A percentile compares a stretch with the other conserved stretches of the same genome.
Conservation (phyloP, 2,888 invertebrate species). For the Metalampra italica region DNA sequence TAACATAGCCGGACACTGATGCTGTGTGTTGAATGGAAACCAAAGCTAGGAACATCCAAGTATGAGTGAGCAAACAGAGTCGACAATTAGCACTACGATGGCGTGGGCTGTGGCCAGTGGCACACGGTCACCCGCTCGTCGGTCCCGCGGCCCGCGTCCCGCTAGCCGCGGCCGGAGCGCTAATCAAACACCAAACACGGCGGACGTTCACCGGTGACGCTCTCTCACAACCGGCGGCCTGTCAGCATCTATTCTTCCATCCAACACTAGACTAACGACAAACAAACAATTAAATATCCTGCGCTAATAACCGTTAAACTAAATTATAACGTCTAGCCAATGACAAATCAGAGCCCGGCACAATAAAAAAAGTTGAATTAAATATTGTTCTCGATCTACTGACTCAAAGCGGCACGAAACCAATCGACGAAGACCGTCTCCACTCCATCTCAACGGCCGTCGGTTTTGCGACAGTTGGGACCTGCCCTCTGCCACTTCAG, state of each 20-base stretch:
- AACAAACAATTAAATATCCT: too few species aligned
- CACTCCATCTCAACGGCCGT: too few species aligned
- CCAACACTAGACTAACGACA: neutral
- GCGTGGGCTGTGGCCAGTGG: constrained; percentile 6
- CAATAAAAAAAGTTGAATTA: too few species aligned
- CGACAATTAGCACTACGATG: constrained; percentile 37
- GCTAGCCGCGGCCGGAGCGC: constrained; percentile 14
- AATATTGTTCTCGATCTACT: too few species aligned
- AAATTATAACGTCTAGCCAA: too few species aligned
- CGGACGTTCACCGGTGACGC: constrained; percentile 36
- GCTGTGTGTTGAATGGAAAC: neutral
- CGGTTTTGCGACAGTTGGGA: too few species aligned
- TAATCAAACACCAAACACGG: constrained; percentile 36
- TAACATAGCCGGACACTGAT: too few species aligned
- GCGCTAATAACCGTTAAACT: too few species aligned
- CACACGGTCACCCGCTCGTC: constrained; percentile 1
- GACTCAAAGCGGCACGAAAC: too few species aligned
- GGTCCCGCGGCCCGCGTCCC: constrained; percentile 13
- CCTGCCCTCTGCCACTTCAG: too few species aligned
- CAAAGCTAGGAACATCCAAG: neutral
- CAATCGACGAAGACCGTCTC: too few species aligned
- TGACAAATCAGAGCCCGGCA: too few species aligned
- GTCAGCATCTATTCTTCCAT: neutral
- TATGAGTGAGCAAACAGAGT: constrained; percentile 28
- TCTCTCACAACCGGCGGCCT: neutral